These are phyloP conservation scores for Colinus virginianus DNA, from an alignment of 2,113 vertebrate species.

Conservation along the genomic window DNA sequence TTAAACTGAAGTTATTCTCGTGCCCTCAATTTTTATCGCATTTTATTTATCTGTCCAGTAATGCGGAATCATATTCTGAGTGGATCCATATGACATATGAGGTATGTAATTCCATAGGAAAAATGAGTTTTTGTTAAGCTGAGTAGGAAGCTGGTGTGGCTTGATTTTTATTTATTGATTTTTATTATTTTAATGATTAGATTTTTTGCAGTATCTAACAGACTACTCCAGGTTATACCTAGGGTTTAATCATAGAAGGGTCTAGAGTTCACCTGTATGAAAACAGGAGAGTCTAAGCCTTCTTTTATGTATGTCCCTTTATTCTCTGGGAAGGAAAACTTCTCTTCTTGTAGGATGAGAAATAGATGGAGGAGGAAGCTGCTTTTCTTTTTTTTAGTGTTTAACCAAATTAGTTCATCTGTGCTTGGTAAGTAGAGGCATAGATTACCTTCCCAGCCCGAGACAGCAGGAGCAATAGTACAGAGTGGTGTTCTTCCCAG, in stretches of 20 bases:
- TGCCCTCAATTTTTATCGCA: not conserved
- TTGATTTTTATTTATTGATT: not conserved
- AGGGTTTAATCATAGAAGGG: not conserved
- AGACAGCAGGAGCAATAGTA: not conserved
- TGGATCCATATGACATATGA: not conserved
- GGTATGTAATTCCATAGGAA: not conserved
- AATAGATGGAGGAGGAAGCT: not conserved
- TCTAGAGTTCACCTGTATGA: not conserved
- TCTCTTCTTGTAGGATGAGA: not conserved
- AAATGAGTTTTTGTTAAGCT: not conserved
- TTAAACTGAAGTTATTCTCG: not conserved
- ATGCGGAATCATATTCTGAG: not conserved
- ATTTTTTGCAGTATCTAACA: not conserved
- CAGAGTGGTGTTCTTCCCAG: not conserved
- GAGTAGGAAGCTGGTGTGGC: not conserved
- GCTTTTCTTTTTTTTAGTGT: not conserved
- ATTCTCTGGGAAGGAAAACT: not conserved
- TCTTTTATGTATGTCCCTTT: not conserved
- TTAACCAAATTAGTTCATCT: not conserved
- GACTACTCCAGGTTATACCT: not conserved
- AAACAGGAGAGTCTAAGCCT: not conserved
- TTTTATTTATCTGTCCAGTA: not conserved
- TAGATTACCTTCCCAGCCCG: not conserved
- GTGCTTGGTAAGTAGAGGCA: not conserved
- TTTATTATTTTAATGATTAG: not conserved